phyloP scores from a whole-genome alignment of 2,113 vertebrate genomes.

The Cephalopterus ornatus region DNA sequence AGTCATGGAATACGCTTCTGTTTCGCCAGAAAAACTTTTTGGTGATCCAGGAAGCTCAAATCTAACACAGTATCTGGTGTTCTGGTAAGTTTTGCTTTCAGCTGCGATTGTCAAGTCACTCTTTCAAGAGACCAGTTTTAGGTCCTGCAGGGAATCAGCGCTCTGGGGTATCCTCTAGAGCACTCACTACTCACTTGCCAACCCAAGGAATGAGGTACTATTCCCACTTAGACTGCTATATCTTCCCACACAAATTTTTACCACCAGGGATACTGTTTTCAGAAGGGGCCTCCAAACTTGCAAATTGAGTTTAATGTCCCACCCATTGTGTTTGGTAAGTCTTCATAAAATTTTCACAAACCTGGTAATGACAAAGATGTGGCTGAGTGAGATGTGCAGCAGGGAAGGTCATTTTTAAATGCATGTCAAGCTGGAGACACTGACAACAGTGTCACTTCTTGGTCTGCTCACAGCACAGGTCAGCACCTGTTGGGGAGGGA shows the following conservation, averaged over 20 bases:
- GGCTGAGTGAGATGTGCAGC: neutral
- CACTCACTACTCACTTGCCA: neutral
- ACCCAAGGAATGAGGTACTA: neutral
- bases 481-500: neutral
- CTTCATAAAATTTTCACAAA: neutral
- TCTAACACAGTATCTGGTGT: neutral
- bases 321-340: rapidly evolving
- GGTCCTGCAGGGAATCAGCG: neutral
- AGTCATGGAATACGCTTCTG: neutral
- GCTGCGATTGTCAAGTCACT: neutral
- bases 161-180: neutral
- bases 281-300: neutral
- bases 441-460: neutral
- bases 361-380: neutral
- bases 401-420: neutral
- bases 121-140: neutral
- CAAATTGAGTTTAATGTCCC: neutral
- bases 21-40: neutral
- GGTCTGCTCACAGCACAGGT: neutral
- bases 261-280: neutral
- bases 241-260: neutral
- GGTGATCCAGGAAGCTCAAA: neutral
- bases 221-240: neutral
- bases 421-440: neutral
- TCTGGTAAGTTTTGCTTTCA: neutral